Evolutionary conservation across 2,113 vertebrate species (phyloP).

Genomic region (Promerops cafer): DNA sequence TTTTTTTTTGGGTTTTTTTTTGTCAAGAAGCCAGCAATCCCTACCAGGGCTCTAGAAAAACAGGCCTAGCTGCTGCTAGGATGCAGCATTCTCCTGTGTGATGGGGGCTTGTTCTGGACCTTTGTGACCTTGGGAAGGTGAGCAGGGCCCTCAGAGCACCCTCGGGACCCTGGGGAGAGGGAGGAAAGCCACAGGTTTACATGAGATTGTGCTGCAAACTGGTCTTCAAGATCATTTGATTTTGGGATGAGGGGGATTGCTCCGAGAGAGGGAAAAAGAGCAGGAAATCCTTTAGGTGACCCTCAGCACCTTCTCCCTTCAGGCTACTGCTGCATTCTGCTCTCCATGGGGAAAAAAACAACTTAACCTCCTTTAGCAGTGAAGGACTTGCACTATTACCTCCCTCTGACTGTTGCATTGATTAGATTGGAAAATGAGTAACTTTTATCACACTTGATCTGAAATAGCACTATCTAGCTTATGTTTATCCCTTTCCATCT

Average conservation of each 20-base stretch:
- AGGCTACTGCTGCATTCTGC: not conserved
- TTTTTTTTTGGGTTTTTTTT: too few species aligned
- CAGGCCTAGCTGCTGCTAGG: not conserved
- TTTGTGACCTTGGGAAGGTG: not conserved
- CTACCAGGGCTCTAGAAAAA: not conserved
- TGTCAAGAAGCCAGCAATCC: not conserved
- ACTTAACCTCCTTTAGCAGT: not conserved
- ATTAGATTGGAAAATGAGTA: slow-evolving; percentile 56
- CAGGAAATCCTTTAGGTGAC: not conserved
- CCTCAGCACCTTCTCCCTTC: not conserved
- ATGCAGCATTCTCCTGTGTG: not conserved
- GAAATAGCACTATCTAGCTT: slow-evolving; percentile 3
- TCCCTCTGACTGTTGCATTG: slow-evolving; percentile 3
- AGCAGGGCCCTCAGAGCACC: not conserved
- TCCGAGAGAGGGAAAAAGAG: not conserved
- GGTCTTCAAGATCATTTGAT: not conserved
- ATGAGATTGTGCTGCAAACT: not conserved
- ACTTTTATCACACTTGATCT: slow-evolving; percentile 50
- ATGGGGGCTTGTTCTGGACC: not conserved
- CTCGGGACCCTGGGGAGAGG: not conserved
- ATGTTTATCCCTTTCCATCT: slow-evolving; percentile 3
- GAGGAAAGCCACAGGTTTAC: not conserved
- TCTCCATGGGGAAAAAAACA: not conserved
- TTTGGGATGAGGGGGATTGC: not conserved
- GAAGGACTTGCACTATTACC: slow-evolving; percentile 6